A percentile compares a stretch with the other conserved stretches of the same genome.
Conservation (phyloP, 2,888 invertebrate species). For the Heliconius aoede region DNA sequence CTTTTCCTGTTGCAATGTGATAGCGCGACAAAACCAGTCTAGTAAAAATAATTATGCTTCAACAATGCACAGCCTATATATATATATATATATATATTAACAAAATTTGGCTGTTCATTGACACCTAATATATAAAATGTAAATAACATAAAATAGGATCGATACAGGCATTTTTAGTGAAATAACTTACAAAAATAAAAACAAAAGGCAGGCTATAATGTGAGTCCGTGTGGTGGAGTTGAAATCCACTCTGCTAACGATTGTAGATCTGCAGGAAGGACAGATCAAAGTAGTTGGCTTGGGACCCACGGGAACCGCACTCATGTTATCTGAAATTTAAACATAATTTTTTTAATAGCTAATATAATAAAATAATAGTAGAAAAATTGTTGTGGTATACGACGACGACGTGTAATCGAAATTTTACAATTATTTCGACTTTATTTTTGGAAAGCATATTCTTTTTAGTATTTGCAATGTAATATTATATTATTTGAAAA, state of each 20-base stretch:
- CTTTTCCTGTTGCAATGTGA: background rate
- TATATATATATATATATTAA: too few relatives aligned
- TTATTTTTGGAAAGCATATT: too few relatives aligned
- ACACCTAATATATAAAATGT: too few relatives aligned
- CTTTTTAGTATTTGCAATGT: too few relatives aligned
- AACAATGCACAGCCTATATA: background rate
- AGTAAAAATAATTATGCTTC: background rate
- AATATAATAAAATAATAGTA: background rate
- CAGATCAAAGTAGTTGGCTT: conserved; percentile 70
- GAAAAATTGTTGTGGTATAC: background rate
- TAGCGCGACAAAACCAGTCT: background rate
- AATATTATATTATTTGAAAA: too few relatives aligned
- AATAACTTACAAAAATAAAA: conserved; percentile 54
- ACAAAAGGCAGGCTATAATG: conserved; percentile 78
- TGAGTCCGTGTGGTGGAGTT: conserved; percentile 82
- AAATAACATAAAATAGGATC: background rate
- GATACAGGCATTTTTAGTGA: background rate
- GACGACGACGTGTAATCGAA: too few relatives aligned
- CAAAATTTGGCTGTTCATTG: too few relatives aligned
- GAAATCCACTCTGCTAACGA: conserved; percentile 70
- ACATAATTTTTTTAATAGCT: background rate
- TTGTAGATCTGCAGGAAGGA: conserved; percentile 73
- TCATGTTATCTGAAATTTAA: conserved; percentile 47
- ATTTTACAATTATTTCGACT: background rate
- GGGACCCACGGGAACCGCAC: conserved; percentile 64